Evolutionary conservation across 2,113 vertebrate species (phyloP), one percentile per base, ranked within the genome.

Genomic region (Rafetus swinhoei): DNA sequence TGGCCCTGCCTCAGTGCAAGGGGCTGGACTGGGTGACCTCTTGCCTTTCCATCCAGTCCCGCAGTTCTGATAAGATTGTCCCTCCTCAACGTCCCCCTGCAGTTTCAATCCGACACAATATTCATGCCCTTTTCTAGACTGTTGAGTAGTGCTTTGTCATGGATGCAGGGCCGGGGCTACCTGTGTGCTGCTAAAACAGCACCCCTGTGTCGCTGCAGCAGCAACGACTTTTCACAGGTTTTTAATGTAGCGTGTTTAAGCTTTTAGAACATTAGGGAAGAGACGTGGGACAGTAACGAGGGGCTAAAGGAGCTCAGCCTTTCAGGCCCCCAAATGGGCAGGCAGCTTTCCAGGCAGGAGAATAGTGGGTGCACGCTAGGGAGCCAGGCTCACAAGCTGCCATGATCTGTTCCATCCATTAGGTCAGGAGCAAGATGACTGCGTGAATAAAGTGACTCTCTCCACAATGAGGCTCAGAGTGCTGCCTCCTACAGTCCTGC

Each of bases 401-500:
- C 81, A 57, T 79, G 25, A 69, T 69, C 39, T 83, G 35, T 92
- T 84, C 25, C n/a, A 0, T 2, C 3, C 1, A 1, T 53, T 89
- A 97, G 96, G 82, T 90, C 59, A 27, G 85, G 82, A 82, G 85
- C 91, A 84, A 83, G 81, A 89, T 15, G 29, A 81, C 0, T 3
- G 24, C 4, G 9, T 53, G 45, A 29, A 0, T 32, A 84, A 95
- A 18, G 76, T 95, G 50, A 87, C 35, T 8, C 87, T 97, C 32
- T 97, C 97, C 4, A 88, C 69, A 3, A 89, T 90, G 60, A 86
- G 96, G 82, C 94, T 98, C 69, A 89, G 93, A 0, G 88, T 97
- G 72, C 87, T 97, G 55, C 96, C 95, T 3, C 60, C 69, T 0
- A 4, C 81, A 1, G 59, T 97, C 21, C 90, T 97, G 92, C 60